These are phyloP conservation scores for Grapholita molesta DNA, from an alignment of 1,140 invertebrate species.

Conservation along the genomic window DNA sequence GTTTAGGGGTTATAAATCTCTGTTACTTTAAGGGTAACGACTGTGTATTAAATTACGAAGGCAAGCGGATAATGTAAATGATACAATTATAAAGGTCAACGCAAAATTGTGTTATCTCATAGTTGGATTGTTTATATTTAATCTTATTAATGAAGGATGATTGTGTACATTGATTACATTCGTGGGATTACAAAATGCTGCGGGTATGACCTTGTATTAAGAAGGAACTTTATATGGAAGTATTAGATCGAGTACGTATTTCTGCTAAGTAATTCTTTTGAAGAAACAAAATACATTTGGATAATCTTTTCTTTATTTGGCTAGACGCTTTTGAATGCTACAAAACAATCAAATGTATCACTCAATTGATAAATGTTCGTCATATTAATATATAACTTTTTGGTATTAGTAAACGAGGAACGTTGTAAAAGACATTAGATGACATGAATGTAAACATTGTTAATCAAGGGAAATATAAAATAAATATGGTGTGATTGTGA, in stretches of 20 bases:
- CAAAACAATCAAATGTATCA: no score
- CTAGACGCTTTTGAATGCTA: no score
- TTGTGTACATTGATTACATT: background rate
- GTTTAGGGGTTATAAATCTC: conserved; percentile 71
- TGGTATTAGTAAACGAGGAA: no score
- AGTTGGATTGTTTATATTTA: background rate
- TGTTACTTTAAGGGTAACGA: conserved; percentile 55
- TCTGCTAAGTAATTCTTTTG: no score
- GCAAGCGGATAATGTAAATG: conserved; percentile 46
- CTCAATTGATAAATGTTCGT: no score
- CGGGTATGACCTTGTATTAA: background rate
- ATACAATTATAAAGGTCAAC: conserved; percentile 62
- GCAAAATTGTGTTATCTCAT: conserved; percentile 7
- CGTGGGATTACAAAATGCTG: background rate
- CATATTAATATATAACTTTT: no score
- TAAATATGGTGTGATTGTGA: conserved; percentile 3
- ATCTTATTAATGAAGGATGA: background rate
- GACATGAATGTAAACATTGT: background rate
- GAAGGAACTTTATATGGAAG: background rate
- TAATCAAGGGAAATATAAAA: background rate
- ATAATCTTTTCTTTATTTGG: no score
- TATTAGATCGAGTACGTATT: no score
- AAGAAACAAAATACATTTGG: no score
- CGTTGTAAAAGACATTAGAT: background rate
- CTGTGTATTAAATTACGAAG: conserved; percentile 56